Evolutionary conservation across 2,888 invertebrate species (phyloP), one percentile per base, ranked within the genome.

Genomic region (Philonicus albiceps): DNA sequence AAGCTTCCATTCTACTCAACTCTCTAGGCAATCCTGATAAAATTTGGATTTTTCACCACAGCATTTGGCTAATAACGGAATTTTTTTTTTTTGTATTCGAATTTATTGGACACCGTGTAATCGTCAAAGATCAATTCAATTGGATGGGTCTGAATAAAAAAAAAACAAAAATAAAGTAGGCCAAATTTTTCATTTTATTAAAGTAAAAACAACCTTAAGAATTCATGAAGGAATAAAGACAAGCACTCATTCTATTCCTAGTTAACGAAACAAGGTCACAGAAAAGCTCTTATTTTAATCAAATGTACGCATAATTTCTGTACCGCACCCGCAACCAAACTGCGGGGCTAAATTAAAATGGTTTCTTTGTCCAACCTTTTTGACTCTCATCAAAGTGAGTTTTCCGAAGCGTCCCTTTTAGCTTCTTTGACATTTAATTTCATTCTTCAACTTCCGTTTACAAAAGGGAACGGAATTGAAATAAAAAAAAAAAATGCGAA

Each of bases 381-480:
- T 64, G 27, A 3, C 19, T 64, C 64, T 64, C 64, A 64, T 64
- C 64, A 64, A 64, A 64, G 64, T 22, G 49, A 49, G 49, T 49
- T n/a, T 49, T 49, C n/a, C 49, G 27, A 64, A 64, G 7, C 22
- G 64, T 64, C 64, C 64, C 64, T 64, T 64, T 64, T 64, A 64
- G 11, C 64, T 64, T 64, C 64, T 74, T 74, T 74, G 74, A 74
- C 74, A 74, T 74, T 74, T 74, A 74, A 74, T 74, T 74, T 74
- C 74, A 74, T 74, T 74, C 74, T 37, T 74, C 74, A 74, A 74
- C 31, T 37, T 34, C 31, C 74, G 37, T 74, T 19, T 74, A 37
- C 74, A 34, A 74, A 74, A 74, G 74, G 37, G 73, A n/a, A 16
- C 31, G 64, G 27, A 64, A 64, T 64, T 64, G 64, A 64, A 64